Conservation (phyloP, 2,113 vertebrate genomes). For the Brachionichthys hirsutus region DNA sequence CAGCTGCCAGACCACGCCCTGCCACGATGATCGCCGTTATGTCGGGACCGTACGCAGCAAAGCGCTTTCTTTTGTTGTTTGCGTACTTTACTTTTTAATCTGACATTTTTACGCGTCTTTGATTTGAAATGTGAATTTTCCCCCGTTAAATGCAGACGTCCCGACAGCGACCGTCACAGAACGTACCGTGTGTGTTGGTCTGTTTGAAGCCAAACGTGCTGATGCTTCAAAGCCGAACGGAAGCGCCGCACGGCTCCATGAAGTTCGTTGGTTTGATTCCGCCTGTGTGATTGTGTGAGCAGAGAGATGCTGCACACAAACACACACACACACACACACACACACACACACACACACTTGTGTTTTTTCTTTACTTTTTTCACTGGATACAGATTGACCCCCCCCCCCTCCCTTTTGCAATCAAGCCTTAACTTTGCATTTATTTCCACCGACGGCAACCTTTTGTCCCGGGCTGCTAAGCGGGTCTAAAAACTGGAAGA, state of each 20-base stretch:
- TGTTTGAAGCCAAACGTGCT: constrained; percentile 40
- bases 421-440: constrained; percentile 48
- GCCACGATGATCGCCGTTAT: constrained; percentile 40
- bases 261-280: too few relatives aligned
- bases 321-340: constrained; percentile 6
- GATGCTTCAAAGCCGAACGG: constrained; percentile 1
- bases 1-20: constrained; percentile 41
- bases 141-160: constrained; percentile 57
- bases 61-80: constrained; percentile 21
- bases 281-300: neutral
- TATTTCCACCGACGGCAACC: constrained; percentile 8
- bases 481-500: constrained; percentile 36
- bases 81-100: neutral
- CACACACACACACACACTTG: constrained; percentile 7
- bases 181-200: constrained; percentile 37
- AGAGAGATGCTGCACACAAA: constrained; percentile 3
- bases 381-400: constrained; percentile 3
- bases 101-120: constrained; percentile 27
- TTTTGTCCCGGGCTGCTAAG: constrained; percentile 23
- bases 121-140: constrained; percentile 58
- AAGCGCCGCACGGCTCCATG: neutral
- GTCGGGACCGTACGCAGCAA: constrained; percentile 72
- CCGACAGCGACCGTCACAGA: constrained; percentile 18
- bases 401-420: constrained; percentile 38
- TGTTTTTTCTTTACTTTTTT: neutral